phyloP scores from a whole-genome alignment of 2,113 vertebrate species.

The Chloebia gouldiae region DNA sequence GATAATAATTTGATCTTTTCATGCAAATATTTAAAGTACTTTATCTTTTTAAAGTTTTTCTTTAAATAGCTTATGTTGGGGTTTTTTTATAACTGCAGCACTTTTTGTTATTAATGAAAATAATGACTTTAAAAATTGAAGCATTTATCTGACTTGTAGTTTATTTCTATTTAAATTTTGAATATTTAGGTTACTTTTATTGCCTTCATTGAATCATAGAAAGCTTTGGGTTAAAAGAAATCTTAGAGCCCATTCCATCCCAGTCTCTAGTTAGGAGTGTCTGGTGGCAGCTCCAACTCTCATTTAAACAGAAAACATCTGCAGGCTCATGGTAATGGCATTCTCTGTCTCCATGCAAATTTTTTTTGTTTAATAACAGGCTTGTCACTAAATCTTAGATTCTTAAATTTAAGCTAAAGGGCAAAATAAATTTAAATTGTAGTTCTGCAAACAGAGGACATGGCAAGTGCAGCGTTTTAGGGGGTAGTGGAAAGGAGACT shows the following conservation, averaged over 20 bases:
- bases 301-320: slow-evolving; percentile 60
- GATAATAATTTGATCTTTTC: background rate
- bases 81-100: background rate
- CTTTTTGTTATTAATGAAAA: background rate
- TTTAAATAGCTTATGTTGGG: background rate
- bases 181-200: background rate
- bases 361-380: background rate
- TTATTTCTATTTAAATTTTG: background rate
- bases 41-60: background rate
- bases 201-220: background rate
- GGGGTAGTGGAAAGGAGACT: background rate
- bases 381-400: background rate
- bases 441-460: background rate
- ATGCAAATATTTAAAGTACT: background rate
- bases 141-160: background rate
- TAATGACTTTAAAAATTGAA: background rate
- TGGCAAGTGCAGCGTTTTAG: background rate
- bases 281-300: slow-evolving; percentile 28
- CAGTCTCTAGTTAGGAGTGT: slow-evolving; percentile 37
- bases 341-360: background rate
- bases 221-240: background rate
- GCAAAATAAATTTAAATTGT: background rate
- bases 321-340: background rate
- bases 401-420: background rate
- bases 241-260: background rate